A percentile compares a stretch with the other conserved stretches of the same genome.
Evolutionary conservation across 1,140 invertebrate species (phyloP).

Genomic region (Lasioglossum albipes): DNA sequence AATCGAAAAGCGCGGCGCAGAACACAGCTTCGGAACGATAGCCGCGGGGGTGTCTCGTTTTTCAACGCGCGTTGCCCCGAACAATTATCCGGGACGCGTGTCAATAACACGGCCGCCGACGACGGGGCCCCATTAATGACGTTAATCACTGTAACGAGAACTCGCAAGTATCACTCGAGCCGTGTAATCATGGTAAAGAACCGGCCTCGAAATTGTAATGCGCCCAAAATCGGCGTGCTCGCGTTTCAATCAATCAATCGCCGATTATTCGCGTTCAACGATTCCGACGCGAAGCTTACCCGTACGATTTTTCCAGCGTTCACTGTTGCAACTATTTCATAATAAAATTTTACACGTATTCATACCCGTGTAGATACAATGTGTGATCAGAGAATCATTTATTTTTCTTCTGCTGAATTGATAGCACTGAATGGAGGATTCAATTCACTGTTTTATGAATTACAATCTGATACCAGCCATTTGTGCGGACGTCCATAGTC

Average conservation of each 20-base stretch:
- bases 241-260: background rate
- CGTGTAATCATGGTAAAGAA: background rate
- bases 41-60: conserved; percentile 8
- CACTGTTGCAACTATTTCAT: too few species aligned
- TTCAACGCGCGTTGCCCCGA: background rate
- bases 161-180: background rate
- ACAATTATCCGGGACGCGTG: background rate
- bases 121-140: background rate
- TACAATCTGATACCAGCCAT: too few species aligned
- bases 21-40: background rate
- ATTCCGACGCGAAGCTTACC: too few species aligned
- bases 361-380: too few species aligned
- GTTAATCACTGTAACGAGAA: conserved; percentile 5
- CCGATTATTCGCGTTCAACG: too few species aligned
- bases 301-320: too few species aligned
- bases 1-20: conserved; percentile 2
- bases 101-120: background rate
- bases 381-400: too few species aligned
- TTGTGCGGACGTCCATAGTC: too few species aligned
- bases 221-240: background rate
- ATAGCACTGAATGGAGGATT: too few species aligned
- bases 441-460: too few species aligned
- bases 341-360: too few species aligned
- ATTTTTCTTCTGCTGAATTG: too few species aligned
- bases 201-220: background rate